Evolutionary conservation across 2,797 vertebrate species (phyloP), one percentile per base, ranked within the genome.

Genomic region (Odontamblyopus lacepedii): DNA sequence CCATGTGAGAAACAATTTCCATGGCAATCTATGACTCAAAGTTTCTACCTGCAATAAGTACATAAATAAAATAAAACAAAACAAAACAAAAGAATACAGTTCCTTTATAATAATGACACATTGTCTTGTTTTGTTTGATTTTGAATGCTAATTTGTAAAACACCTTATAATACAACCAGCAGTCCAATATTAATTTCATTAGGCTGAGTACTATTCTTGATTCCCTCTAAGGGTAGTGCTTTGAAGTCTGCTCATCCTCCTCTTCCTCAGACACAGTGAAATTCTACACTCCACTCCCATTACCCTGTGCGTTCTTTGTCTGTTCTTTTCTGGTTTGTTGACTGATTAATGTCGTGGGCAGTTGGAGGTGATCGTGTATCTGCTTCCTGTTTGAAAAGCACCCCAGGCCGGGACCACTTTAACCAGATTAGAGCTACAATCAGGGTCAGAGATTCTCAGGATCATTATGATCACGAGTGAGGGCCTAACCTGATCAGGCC

Each of bases 101-200:
- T 44, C 3, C 0, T 48, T 48, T 48, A 16, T 15, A 48, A 48
- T 16, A 16, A 48, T 48, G 44, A 48, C 44, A 48, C 44, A 48
- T 16, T 32, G 64, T 50, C 75, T 38, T 60, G 30, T 55, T 55
- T 15, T 48, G 44, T 48, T 48, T 48, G 44, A 48, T 48, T 23
- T 48, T 48, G 12, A 48, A 48, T 15, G 16, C 4, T 15, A 48
- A 48, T 15, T 48, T 48, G 44, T 15, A 48, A 48, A 48, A 48
- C 15, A 48, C 12, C 7, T 15, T 16, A 15, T 48, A 4, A 15
- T 44, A 12, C 41, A 53, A 6, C 19, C 51, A 18, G 15, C 5
- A 19, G 41, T 44, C 57, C 26, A 87, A 91, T 87, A 90, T 85
- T 61, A 84, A 78, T 85, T 88, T 92, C 85, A 91, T 94, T 92